These are phyloP conservation scores for Caenorhabditis sp. DNA, from an alignment of 2,888 invertebrate species.

Conservation along the genomic window DNA sequence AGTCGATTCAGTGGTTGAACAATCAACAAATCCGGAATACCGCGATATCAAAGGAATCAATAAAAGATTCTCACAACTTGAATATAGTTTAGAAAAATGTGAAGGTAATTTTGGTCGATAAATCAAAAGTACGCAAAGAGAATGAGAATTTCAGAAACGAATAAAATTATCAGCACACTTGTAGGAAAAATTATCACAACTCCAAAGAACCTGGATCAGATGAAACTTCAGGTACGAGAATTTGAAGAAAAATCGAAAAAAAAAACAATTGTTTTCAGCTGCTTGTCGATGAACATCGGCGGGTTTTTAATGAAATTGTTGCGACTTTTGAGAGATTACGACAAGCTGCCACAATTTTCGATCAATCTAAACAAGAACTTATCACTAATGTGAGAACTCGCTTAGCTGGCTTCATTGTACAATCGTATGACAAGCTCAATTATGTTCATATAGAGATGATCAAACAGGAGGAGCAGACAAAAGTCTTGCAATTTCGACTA, in stretches of 20 bases:
- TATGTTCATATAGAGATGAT: slow-evolving; percentile 51
- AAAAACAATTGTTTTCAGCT: slow-evolving; percentile 19
- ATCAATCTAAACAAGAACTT: slow-evolving; percentile 60
- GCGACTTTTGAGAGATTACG: slow-evolving; percentile 42
- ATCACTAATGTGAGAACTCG: slow-evolving; percentile 54
- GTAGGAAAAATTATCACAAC: slow-evolving; percentile 30
- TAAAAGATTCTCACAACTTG: slow-evolving; percentile 60
- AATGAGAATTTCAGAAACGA: slow-evolving; percentile 18
- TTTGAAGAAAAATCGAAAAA: neutral
- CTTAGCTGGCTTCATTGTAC: slow-evolving; percentile 51
- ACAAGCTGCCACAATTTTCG: slow-evolving; percentile 45
- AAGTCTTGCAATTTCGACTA: slow-evolving; percentile 48
- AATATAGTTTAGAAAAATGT: slow-evolving; percentile 34
- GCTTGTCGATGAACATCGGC: slow-evolving; percentile 32
- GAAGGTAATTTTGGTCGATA: slow-evolving; percentile 3
- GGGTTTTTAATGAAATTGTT: slow-evolving; percentile 26
- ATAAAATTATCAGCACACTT: slow-evolving; percentile 22
- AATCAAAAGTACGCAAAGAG: too few relatives aligned
- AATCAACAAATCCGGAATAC: slow-evolving; percentile 50
- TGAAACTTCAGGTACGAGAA: slow-evolving; percentile 11
- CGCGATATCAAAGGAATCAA: slow-evolving; percentile 65
- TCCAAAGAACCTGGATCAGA: slow-evolving; percentile 27
- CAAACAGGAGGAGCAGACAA: slow-evolving; percentile 59
- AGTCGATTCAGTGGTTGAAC: slow-evolving; percentile 42
- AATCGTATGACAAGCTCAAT: slow-evolving; percentile 58